Percentiles rank a stretch among this genome's conserved stretches.
Evolutionary conservation across 2,797 vertebrate genomes (phyloP).

Genomic region (Capromys pilorides): DNA sequence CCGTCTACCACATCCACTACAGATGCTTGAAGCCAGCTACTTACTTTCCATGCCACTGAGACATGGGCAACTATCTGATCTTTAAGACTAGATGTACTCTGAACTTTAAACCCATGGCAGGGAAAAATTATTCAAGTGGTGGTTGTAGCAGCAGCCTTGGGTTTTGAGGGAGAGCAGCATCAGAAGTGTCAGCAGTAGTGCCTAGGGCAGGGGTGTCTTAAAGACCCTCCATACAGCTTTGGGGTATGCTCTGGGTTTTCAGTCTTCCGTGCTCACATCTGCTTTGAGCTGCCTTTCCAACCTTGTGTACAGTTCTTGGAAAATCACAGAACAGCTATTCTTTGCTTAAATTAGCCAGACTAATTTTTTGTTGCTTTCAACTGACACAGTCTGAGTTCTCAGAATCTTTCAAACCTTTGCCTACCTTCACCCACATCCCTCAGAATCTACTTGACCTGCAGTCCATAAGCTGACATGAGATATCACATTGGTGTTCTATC

Average conservation of each 20-base stretch:
- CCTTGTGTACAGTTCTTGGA: neutral
- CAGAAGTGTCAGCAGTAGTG: neutral
- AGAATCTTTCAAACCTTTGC: neutral
- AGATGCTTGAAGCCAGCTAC: neutral
- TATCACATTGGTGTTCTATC: neutral
- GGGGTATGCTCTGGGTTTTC: neutral
- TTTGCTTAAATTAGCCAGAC: neutral
- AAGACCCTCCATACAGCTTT: neutral
- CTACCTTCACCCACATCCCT: neutral
- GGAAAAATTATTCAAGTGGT: neutral
- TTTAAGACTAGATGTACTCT: neutral
- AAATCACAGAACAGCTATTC: neutral
- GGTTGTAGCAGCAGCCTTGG: neutral
- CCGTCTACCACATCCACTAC: neutral
- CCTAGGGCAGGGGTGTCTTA: neutral
- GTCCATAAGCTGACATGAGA: neutral
- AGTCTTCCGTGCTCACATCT: neutral
- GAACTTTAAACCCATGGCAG: neutral
- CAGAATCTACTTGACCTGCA: neutral
- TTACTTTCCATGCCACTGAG: neutral
- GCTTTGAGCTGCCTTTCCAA: neutral
- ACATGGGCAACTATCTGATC: neutral
- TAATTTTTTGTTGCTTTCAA: conserved; percentile 16
- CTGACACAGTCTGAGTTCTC: neutral
- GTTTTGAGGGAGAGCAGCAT: neutral